Evolutionary conservation across 2,113 vertebrate species (phyloP).

Genomic region (Gasterosteus aculeatus): DNA sequence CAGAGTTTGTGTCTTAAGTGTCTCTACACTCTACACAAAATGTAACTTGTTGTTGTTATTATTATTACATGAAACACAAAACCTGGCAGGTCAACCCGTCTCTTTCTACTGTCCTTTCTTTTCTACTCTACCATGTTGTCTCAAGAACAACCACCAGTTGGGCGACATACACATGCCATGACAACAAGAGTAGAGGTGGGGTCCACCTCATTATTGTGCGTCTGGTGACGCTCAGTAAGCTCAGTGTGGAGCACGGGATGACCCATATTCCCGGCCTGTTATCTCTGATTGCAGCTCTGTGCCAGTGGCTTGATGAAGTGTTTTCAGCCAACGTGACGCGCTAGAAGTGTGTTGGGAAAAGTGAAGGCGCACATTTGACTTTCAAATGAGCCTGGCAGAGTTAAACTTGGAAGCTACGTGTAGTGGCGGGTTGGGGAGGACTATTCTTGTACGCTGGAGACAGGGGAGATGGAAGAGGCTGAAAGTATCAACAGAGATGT

Average conservation of each 20-base stretch:
- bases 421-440: conserved; percentile 14
- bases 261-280: conserved; percentile 71
- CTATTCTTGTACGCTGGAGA: conserved; percentile 56
- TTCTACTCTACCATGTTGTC: background rate
- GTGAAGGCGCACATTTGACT: conserved; percentile 72
- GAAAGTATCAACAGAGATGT: conserved; percentile 33
- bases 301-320: conserved; percentile 69
- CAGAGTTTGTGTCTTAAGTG: background rate
- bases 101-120: background rate
- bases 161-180: conserved; percentile 19
- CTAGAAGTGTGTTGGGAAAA: conserved; percentile 61
- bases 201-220: conserved; percentile 49
- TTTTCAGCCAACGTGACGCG: conserved; percentile 51
- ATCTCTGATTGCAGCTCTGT: conserved; percentile 71
- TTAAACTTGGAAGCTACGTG: conserved; percentile 68
- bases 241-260: conserved; percentile 42
- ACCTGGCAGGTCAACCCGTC: background rate
- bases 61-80: background rate
- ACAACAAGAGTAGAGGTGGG: conserved; percentile 33
- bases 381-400: conserved; percentile 74
- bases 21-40: background rate
- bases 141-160: conserved; percentile 21
- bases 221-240: conserved; percentile 39
- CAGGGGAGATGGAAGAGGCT: conserved; percentile 32
- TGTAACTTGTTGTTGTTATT: background rate